phyloP scores from a whole-genome alignment of 2,888 invertebrate species.

The Cenopis cana region DNA sequence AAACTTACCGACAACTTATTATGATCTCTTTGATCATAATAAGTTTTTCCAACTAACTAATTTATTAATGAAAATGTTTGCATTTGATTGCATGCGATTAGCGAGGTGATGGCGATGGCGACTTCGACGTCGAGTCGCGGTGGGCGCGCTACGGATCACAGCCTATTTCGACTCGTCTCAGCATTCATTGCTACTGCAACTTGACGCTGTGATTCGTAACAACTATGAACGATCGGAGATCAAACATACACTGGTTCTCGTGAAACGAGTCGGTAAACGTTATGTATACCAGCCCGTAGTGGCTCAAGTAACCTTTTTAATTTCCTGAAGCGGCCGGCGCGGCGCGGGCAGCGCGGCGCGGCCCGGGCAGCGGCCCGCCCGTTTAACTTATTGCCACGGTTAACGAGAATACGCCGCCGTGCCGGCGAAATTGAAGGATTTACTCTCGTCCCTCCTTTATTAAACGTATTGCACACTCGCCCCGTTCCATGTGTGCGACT shows the following conservation, averaged over 20 bases:
- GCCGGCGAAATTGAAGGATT: slow-evolving; percentile 85
- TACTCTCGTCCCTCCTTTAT: slow-evolving; percentile 85
- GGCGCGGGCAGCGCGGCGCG: slow-evolving; percentile 48
- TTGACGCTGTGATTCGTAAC: slow-evolving; percentile 1
- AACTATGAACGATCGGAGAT: background rate
- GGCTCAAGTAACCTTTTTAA: slow-evolving; percentile 48
- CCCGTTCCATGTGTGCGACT: slow-evolving; percentile 65
- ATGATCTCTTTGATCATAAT: no score
- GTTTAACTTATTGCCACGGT: slow-evolving; percentile 85
- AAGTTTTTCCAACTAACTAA: background rate
- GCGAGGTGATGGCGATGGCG: slow-evolving; percentile 51
- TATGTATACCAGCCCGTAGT: slow-evolving; percentile 45
- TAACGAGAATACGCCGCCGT: slow-evolving; percentile 85
- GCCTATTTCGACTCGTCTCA: background rate
- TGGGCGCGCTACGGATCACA: slow-evolving; percentile 42
- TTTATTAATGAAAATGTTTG: background rate
- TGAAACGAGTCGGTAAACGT: background rate
- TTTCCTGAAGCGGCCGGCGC: slow-evolving; percentile 53
- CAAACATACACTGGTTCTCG: background rate
- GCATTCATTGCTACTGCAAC: background rate
- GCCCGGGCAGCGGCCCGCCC: slow-evolving; percentile 58
- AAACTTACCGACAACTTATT: no score
- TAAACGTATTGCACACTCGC: slow-evolving; percentile 83
- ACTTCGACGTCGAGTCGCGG: slow-evolving; percentile 44
- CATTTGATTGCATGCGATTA: slow-evolving; percentile 10